phyloP scores from a whole-genome alignment of 2,113 vertebrate genomes.

The Tragelaphus scriptus region DNA sequence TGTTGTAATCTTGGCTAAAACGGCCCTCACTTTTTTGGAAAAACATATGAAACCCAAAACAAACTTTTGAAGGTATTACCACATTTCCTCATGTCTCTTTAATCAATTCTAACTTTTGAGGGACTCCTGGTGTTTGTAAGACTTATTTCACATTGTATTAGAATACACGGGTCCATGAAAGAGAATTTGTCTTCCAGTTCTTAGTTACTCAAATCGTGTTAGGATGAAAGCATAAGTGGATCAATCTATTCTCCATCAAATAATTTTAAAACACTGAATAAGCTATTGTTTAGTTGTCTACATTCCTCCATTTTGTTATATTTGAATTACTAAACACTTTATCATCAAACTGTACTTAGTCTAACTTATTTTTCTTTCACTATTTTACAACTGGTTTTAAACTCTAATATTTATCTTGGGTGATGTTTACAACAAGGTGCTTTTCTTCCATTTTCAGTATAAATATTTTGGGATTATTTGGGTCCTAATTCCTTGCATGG shows the following conservation, averaged over 20 bases:
- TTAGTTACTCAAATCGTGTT: neutral
- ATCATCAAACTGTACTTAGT: neutral
- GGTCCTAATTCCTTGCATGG: neutral
- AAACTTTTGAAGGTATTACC: neutral
- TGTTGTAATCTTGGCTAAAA: neutral
- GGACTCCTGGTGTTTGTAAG: neutral
- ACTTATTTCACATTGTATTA: neutral
- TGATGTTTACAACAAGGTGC: neutral
- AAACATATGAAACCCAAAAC: neutral
- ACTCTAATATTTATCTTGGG: neutral
- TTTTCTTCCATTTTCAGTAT: neutral
- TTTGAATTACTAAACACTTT: neutral
- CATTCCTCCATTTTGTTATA: neutral
- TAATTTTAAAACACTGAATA: constrained; percentile 9
- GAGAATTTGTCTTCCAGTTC: neutral
- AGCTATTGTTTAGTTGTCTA: neutral
- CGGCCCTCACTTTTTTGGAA: neutral
- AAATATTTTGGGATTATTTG: neutral
- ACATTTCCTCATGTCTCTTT: neutral
- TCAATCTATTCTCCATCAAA: neutral
- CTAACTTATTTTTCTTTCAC: constrained; percentile 30
- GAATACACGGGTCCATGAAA: neutral
- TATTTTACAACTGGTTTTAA: constrained; percentile 26
- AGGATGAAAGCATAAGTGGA: neutral
- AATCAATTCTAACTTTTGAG: neutral